phyloP scores from a whole-genome alignment of 2,797 vertebrate species.

The Xiphorhynchus erythropygius region DNA sequence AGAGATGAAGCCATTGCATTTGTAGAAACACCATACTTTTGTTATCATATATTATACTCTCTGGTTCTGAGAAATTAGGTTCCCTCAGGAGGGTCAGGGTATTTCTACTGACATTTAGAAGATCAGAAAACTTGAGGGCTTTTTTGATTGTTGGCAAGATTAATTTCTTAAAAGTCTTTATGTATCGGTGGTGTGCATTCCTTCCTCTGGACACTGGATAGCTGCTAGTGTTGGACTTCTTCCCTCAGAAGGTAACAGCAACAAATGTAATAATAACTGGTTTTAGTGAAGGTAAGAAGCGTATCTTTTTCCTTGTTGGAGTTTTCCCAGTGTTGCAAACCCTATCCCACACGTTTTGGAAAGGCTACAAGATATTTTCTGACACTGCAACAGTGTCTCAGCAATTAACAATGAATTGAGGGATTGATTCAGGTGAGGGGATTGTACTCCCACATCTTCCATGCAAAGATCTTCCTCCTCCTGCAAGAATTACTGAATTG shows the following conservation, averaged over 20 bases:
- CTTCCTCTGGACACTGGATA: background rate
- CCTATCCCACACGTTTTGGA: background rate
- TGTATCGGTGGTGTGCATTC: background rate
- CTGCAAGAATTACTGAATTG: background rate
- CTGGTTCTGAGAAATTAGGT: background rate
- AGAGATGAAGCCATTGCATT: background rate
- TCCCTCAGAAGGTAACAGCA: background rate
- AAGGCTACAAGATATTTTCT: background rate
- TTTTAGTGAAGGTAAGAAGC: background rate
- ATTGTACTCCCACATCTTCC: background rate
- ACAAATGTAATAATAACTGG: background rate
- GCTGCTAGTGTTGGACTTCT: background rate
- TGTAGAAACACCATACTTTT: background rate
- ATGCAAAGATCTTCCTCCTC: background rate
- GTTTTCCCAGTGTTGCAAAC: background rate
- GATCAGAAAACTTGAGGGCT: background rate
- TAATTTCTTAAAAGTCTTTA: background rate
- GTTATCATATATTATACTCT: background rate
- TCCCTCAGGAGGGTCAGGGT: fast-evolving
- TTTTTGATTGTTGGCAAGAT: background rate
- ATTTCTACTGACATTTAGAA: background rate
- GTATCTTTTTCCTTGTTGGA: background rate
- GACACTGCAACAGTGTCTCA: background rate
- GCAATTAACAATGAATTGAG: background rate
- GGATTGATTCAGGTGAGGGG: background rate